Evolutionary conservation across 2,113 vertebrate species (phyloP).

Genomic region (Ibidorhyncha struthersii): DNA sequence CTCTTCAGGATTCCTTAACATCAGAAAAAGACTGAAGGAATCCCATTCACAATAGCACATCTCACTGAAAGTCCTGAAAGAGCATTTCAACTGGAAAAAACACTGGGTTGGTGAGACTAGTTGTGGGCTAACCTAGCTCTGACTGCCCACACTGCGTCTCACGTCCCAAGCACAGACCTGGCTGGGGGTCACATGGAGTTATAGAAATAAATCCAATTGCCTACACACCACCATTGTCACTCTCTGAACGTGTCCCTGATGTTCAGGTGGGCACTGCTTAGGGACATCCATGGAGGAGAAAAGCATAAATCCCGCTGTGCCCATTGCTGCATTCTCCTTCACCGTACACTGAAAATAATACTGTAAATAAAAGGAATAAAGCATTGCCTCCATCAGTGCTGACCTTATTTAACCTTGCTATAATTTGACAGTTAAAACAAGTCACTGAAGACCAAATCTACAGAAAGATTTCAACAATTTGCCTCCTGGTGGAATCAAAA

Average conservation of each 20-base stretch:
- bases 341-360: neutral
- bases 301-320: neutral
- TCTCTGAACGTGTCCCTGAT: neutral
- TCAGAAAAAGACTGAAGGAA: neutral
- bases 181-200: fast-evolving
- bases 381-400: neutral
- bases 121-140: too few species aligned
- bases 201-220: neutral
- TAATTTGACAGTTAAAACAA: neutral
- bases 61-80: neutral
- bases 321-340: neutral
- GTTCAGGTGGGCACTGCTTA: neutral
- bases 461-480: neutral
- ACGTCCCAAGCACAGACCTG: fast-evolving
- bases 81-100: neutral
- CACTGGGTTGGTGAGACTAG: neutral
- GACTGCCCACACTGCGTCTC: neutral
- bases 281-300: neutral
- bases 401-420: neutral
- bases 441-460: neutral
- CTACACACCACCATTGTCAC: too few species aligned
- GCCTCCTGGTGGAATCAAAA: neutral
- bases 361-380: neutral
- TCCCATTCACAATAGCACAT: fast-evolving
- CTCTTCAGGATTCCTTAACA: neutral